Base-by-base conservation (phyloP, 2,888 invertebrate genomes). In the Oscheius sp. region DNA sequence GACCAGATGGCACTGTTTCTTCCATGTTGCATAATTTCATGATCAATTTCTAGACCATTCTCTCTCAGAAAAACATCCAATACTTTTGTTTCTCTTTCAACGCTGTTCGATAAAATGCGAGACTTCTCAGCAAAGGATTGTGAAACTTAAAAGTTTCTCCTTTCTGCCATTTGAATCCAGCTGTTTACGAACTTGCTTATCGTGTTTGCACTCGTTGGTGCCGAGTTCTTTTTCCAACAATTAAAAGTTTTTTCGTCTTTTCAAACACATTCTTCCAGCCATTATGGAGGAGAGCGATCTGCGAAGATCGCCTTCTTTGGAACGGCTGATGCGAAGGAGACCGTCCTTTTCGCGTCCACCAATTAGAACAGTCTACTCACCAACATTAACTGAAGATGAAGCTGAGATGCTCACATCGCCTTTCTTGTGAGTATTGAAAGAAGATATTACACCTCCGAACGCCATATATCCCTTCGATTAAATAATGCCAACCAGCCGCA, bases 291-390 rank as follows among this genome's bases (percentile, higher is more conserved):
- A 70, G 35, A 32, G 50, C 60, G 59, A 60, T 70, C 59, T 70
- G 32, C 58, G 57, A 70, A 72, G 70, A 48, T 70, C 74, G 60
- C 74, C 74, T 51, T 70, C 74, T 50, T 53, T 74, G 7, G 62
- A 70, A 37, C 48, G 70, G n/a, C 55, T 70, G 11, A 21, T 70
- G n/a, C 21, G 42, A 51, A 70, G 74, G 47, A 21, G 74, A 21
- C 74, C 74, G 13, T 74, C 74, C 3, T 74, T 74, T 35, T 60
- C 70, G 7, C 74, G 74, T 7, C 74, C 74, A 7, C 74, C 74
- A 3, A 62, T 74, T 11, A 48, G 74, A 47, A 62, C 70, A 29
- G 21, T 62, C 51, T 21, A 70, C 32, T 74, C 74, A 11, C 74
- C 74, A 13, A 51, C 51, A 47, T 32, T 74, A 32, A 74, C 74